These are phyloP conservation scores for Tamandua tetradactyla DNA, from an alignment of 2,797 vertebrate genomes.

Conservation along the genomic window DNA sequence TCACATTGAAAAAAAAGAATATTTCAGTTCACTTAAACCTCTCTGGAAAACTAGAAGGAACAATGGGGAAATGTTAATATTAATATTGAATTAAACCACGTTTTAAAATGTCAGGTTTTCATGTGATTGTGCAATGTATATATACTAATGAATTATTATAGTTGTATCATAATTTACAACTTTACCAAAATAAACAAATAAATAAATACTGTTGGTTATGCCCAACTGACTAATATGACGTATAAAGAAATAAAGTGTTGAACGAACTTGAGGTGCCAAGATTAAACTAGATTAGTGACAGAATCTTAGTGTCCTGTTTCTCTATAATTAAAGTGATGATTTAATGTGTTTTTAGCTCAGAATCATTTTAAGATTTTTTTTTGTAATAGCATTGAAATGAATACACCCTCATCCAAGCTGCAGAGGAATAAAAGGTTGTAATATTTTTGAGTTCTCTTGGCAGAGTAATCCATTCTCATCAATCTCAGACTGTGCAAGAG, in stretches of 20 bases:
- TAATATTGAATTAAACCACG: background rate
- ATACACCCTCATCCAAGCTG: constrained; percentile 54
- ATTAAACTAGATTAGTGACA: constrained; percentile 78
- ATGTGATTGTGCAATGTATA: constrained; percentile 47
- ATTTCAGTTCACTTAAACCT: background rate
- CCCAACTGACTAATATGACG: constrained; percentile 72
- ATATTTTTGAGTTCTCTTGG: constrained; percentile 74
- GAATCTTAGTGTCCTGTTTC: constrained; percentile 79
- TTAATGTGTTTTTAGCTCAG: constrained; percentile 78
- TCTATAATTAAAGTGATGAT: constrained; percentile 84
- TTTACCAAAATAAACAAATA: constrained; percentile 68
- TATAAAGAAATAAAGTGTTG: constrained; percentile 79
- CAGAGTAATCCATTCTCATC: constrained; percentile 78
- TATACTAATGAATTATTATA: constrained; percentile 59
- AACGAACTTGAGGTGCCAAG: constrained; percentile 74
- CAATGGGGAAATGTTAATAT: no score
- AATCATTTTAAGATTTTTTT: constrained; percentile 75
- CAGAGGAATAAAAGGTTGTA: constrained; percentile 76
- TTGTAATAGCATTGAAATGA: constrained; percentile 72
- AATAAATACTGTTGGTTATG: constrained; percentile 49
- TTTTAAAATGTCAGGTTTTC: constrained; percentile 55
- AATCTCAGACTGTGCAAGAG: constrained; percentile 33
- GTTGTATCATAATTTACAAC: constrained; percentile 58
- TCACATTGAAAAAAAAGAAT: background rate
- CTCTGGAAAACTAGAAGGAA: background rate